Evolutionary conservation across 2,797 vertebrate genomes (phyloP), one percentile per base, ranked within the genome.

Genomic region (Trichosurus vulpecula): DNA sequence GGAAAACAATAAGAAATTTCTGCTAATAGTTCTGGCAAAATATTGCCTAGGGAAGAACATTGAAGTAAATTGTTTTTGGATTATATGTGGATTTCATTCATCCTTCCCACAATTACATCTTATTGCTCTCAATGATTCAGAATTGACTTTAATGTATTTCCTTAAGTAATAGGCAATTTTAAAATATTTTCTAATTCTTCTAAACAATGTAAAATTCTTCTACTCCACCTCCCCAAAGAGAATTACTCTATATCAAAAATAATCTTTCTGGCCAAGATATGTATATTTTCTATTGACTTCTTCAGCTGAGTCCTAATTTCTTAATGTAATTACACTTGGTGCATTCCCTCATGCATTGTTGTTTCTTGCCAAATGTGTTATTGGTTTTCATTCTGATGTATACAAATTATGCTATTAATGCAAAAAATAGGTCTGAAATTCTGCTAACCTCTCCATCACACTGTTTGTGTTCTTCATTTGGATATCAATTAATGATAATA

Each of bases 321-420:
- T 87, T 51, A 51, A 87, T 51, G 74, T 27, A 51, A 92, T 94
- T 97, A 54, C 90, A 95, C 92, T 96, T 91, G 53, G 52, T 93
- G 94, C 96, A 93, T 95, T 97, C 96, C 96, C 97, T 97, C 96
- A 96, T 91, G 91, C 93, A 94, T 54, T 0, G 0, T 47, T 93
- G 51, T 14, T 30, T 30, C 58, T 54, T 98, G 97, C 94, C 98
- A 98, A 97, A 95, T 92, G 94, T 51, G 92, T 96, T 92, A 97
- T 92, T 97, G 97, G 97, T 98, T 98, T 98, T 97, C 92, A 57
- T 95, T 97, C 96, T 96, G 97, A 96, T 93, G 98, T 96, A 14
- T 30, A 97, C 97, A 97, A 98, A 90, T 97, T 94, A 97, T 97
- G 91, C 94, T 35, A 96, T 98, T 95, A 96, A 94, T 91, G 91